Percentiles rank a stretch among this genome's conserved stretches.
phyloP scores from a whole-genome alignment of 2,797 vertebrate species.

The Melanotaenia pygmaea region DNA sequence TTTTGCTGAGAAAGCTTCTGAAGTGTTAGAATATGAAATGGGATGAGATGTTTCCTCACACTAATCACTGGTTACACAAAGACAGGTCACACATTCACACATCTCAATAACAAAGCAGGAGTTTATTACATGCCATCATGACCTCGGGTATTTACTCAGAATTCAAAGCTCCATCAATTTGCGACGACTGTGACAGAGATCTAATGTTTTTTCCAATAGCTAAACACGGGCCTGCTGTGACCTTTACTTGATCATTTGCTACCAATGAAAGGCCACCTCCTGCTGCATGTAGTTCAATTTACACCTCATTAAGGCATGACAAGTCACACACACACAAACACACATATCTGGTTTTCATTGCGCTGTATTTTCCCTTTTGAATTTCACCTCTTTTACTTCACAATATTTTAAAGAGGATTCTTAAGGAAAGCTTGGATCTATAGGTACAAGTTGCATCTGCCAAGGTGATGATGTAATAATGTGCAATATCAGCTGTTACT shows the following conservation, averaged over 20 bases:
- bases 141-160: conserved; percentile 4
- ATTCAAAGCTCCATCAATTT: conserved; percentile 7
- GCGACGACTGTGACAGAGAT: conserved; percentile 24
- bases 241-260: conserved; percentile 48
- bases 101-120: background rate
- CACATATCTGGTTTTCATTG: background rate
- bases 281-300: conserved; percentile 34
- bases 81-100: background rate
- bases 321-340: background rate
- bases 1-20: background rate
- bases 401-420: conserved; percentile 11
- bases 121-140: conserved; percentile 12
- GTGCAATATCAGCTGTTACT: background rate
- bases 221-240: conserved; percentile 33
- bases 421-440: background rate
- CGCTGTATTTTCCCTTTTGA: background rate
- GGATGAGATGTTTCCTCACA: background rate
- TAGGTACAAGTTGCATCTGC: background rate
- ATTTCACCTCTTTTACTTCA: background rate
- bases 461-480: background rate
- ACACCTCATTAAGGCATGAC: conserved; percentile 33
- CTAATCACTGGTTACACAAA: background rate
- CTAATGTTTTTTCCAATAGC: conserved; percentile 32
- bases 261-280: conserved; percentile 43
- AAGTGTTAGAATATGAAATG: background rate